These are phyloP conservation scores for Ailuropoda melanoleuca DNA, from an alignment of 2,113 vertebrate genomes.

Conservation along the genomic window DNA sequence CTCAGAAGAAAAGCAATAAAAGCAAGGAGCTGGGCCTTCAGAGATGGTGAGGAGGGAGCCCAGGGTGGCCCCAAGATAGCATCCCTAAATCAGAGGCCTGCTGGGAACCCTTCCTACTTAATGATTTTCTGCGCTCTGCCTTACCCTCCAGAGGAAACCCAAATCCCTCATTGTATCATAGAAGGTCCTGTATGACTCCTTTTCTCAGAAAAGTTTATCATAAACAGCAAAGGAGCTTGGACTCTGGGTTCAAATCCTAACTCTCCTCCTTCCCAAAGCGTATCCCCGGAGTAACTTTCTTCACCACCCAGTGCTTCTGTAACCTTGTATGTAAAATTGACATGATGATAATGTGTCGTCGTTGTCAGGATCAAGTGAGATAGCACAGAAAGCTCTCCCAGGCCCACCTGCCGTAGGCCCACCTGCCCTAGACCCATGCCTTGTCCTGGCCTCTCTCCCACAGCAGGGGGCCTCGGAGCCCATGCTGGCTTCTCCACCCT, in stretches of 20 bases:
- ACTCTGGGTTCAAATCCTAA: neutral
- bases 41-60: neutral
- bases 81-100: neutral
- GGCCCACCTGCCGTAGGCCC: neutral
- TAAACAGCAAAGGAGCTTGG: neutral
- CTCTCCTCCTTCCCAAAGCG: neutral
- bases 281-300: constrained; percentile 72
- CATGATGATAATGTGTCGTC: no score
- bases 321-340: neutral
- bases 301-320: neutral
- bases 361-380: neutral
- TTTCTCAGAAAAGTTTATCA: neutral
- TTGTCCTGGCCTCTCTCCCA: neutral
- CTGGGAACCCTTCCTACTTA: neutral
- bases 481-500: neutral
- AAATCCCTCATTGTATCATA: neutral
- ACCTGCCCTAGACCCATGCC: neutral
- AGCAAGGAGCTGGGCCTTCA: neutral
- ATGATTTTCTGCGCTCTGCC: neutral
- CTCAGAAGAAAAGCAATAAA: neutral
- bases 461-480: rapidly evolving
- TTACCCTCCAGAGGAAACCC: neutral
- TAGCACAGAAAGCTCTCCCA: neutral
- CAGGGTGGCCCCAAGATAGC: rapidly evolving
- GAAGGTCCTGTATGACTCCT: no score